A percentile compares a stretch with the other conserved stretches of the same genome.
phyloP scores from a whole-genome alignment of 2,888 invertebrate genomes.

The Biston stratarius region DNA sequence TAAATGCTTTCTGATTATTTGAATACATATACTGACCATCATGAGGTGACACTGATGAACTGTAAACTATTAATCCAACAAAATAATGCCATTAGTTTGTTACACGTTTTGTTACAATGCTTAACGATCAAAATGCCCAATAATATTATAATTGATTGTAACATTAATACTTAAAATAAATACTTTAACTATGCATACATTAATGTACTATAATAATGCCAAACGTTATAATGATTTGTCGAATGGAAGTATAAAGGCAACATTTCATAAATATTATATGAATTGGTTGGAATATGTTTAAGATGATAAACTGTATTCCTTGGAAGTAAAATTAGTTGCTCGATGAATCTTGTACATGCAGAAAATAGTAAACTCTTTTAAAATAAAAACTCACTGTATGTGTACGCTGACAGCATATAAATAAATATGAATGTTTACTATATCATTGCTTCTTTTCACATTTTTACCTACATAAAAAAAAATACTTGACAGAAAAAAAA shows the following conservation, averaged over 20 bases:
- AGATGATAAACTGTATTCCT: slow-evolving; percentile 27
- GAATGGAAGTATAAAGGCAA: slow-evolving; percentile 54
- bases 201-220: slow-evolving; percentile 67
- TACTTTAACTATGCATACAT: slow-evolving; percentile 53
- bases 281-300: slow-evolving; percentile 40
- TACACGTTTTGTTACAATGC: slow-evolving; percentile 56
- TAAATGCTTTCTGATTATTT: slow-evolving; percentile 75
- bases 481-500: slow-evolving; percentile 71
- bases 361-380: slow-evolving; percentile 1
- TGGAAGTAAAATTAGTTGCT: slow-evolving; percentile 40
- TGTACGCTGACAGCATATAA: slow-evolving; percentile 3
- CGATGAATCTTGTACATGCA: slow-evolving; percentile 28
- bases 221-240: slow-evolving; percentile 53
- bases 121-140: slow-evolving; percentile 65
- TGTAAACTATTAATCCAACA: slow-evolving; percentile 51
- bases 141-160: slow-evolving; percentile 58
- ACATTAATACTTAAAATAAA: slow-evolving; percentile 61
- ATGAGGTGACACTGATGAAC: slow-evolving; percentile 73
- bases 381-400: slow-evolving; percentile 10
- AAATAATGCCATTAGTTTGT: slow-evolving; percentile 73
- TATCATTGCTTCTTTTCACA: slow-evolving; percentile 67
- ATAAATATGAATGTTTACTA: slow-evolving; percentile 17
- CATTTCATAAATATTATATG: slow-evolving; percentile 49
- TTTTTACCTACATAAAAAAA: slow-evolving; percentile 67
- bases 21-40: slow-evolving; percentile 71